Percentiles rank a stretch among this genome's conserved stretches.
phyloP scores from a whole-genome alignment of 2,888 invertebrate species.

The Alentia gelatinosa region DNA sequence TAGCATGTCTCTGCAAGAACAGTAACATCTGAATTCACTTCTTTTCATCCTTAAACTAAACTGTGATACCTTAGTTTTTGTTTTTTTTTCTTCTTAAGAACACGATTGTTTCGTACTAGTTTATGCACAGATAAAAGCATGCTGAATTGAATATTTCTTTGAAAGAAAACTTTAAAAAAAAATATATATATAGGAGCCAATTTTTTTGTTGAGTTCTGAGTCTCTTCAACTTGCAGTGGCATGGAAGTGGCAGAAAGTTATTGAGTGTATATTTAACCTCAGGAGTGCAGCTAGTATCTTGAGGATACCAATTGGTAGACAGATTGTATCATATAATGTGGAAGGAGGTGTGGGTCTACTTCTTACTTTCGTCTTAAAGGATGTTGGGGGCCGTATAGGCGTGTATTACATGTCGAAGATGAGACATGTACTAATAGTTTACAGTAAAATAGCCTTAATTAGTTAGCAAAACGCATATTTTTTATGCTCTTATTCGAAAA shows the following conservation, averaged over 20 bases:
- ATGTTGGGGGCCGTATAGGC: too few relatives aligned
- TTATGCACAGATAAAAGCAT: too few relatives aligned
- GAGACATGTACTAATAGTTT: too few relatives aligned
- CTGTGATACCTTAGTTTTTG: neutral
- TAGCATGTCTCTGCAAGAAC: conserved; percentile 29
- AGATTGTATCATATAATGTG: neutral
- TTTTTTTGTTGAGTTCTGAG: neutral
- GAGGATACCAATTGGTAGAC: neutral
- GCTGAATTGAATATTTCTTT: too few relatives aligned
- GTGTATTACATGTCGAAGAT: too few relatives aligned
- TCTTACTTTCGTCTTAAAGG: neutral
- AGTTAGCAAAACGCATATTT: neutral
- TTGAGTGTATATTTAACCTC: conserved; percentile 12
- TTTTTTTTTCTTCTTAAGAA: neutral
- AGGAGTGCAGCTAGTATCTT: conserved; percentile 26
- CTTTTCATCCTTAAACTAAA: neutral
- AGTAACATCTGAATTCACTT: neutral
- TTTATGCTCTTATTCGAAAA: neutral
- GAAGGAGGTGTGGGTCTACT: neutral
- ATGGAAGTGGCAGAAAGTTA: conserved; percentile 8
- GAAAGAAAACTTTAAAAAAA: too few relatives aligned
- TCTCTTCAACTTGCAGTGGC: conserved; percentile 20
- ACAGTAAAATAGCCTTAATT: too few relatives aligned
- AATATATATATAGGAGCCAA: too few relatives aligned
- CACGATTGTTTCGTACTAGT: neutral